A percentile compares a stretch with the other conserved stretches of the same genome.
Conservation (phyloP, 2,888 invertebrate genomes). For the Patella pellucida region DNA sequence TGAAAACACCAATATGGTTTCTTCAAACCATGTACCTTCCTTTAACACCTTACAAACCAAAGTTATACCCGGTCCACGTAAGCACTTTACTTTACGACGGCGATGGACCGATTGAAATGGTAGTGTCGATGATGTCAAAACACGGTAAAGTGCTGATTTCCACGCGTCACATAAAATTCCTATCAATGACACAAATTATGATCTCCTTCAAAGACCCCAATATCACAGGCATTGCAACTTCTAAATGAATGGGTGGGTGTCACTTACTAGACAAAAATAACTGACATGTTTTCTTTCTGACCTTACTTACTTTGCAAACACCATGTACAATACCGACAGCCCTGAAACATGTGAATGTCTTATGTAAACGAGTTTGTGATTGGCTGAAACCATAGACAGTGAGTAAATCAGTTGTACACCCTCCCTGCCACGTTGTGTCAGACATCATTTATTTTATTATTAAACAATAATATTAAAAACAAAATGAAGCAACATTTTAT, state of each 20-base stretch:
- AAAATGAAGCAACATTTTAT: no score
- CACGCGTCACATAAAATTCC: no score
- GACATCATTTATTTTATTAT: conserved; percentile 15
- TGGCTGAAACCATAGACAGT: conserved; percentile 32
- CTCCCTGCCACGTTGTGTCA: conserved; percentile 41
- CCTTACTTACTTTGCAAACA: conserved; percentile 26
- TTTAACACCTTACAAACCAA: background rate
- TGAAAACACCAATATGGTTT: no score
- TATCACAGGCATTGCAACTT: conserved; percentile 21
- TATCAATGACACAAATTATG: no score
- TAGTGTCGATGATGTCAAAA: no score
- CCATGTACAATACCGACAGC: conserved; percentile 28
- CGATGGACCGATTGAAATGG: conserved; percentile 13
- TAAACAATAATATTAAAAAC: no score
- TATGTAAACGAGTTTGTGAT: conserved; percentile 41
- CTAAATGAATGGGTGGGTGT: conserved; percentile 27
- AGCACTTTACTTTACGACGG: conserved; percentile 15
- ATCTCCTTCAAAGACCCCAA: background rate
- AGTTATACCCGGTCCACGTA: conserved; percentile 19
- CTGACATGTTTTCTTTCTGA: conserved; percentile 9
- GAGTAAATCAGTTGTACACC: conserved; percentile 28
- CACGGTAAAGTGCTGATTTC: no score
- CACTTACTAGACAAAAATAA: background rate
- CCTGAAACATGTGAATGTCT: conserved; percentile 36
- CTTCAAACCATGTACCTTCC: no score